Percentiles rank a stretch among this genome's conserved stretches.
Evolutionary conservation across 1,140 invertebrate genomes (phyloP).

Genomic region (Drosophila parvula): DNA sequence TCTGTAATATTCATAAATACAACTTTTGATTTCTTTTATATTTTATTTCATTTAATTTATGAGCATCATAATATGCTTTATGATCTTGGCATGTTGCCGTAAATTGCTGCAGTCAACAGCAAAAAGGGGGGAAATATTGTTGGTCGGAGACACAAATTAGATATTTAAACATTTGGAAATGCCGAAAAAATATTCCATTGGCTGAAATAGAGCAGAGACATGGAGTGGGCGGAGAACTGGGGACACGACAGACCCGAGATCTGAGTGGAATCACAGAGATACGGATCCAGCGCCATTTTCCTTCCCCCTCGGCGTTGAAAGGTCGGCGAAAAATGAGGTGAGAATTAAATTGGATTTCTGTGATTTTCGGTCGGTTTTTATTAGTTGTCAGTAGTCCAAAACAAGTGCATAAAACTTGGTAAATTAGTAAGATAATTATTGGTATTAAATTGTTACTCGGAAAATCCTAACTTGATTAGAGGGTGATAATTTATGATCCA

Average conservation of each 20-base stretch:
- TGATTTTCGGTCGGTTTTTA: conserved; percentile 22
- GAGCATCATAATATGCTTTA: conserved; percentile 78
- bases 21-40: conserved; percentile 48
- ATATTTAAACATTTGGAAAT: conserved; percentile 66
- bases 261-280: conserved; percentile 11
- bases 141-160: conserved; percentile 64
- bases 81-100: conserved; percentile 79
- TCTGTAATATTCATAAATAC: conserved; percentile 53
- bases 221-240: conserved; percentile 17
- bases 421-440: conserved; percentile 41
- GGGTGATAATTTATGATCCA: conserved; percentile 12
- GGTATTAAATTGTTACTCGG: conserved; percentile 15
- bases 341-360: conserved; percentile 45
- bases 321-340: conserved; percentile 46
- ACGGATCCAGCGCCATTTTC: conserved; percentile 38
- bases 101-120: conserved; percentile 80
- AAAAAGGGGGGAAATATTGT: conserved; percentile 49
- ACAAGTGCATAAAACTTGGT: conserved; percentile 41
- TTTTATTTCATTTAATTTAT: conserved; percentile 79
- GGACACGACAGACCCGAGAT: conserved; percentile 13
- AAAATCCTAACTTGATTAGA: conserved; percentile 20
- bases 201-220: conserved; percentile 43
- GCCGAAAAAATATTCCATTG: conserved; percentile 69
- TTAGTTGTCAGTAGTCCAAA: conserved; percentile 37
- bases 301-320: conserved; percentile 3